Evolutionary conservation across 1,140 invertebrate species (phyloP), one percentile per base, ranked within the genome.

Genomic region (Bradynema listronoti): DNA sequence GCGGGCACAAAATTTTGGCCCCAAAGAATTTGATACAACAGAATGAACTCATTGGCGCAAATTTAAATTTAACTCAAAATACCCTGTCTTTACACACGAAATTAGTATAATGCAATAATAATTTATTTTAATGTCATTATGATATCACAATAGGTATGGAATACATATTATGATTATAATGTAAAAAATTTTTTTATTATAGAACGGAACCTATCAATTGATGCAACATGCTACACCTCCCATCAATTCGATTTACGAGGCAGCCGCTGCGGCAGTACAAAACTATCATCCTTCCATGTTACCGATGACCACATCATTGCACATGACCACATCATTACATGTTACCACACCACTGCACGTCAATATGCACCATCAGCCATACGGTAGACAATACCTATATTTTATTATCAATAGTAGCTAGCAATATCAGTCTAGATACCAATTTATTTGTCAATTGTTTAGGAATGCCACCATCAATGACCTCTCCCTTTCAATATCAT

Each of bases 321-420:
- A 61, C 39, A 34, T 61, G 27, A 61, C 59, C 32, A 61, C 59
- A 22, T 47, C 59, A 49, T 24, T 61, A 25, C 59, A 61, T 24
- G 34, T 50, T 25, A 50, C 47, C 22, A 47, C 45, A 7, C 45
- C 45, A n/a, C 19, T 50, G 16, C 47, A 50, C 27, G 47, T 50
- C 16, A 50, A 50, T 32, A 25, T 50, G 47, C 9, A n/a, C 14
- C 47, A 19, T n/a, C 7, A 7, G 7, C 45, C 45, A 50, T 27
- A 25, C 4, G 34, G 4, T 5, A 3, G n/a, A 19, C 5, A 25
- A 50, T n/a, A 19, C 16, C 47, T 19, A 39, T 19, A 11, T 11
- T 39, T 19, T 19, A 11, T 39, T 39, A 39, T 11, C 36, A 39
- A 19, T 11, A 39, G n/a, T n/a, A n/a, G n/a, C n/a, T n/a, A n/a